Evolutionary conservation across 2,888 invertebrate genomes (phyloP).

Genomic region (Julus scandinavius): DNA sequence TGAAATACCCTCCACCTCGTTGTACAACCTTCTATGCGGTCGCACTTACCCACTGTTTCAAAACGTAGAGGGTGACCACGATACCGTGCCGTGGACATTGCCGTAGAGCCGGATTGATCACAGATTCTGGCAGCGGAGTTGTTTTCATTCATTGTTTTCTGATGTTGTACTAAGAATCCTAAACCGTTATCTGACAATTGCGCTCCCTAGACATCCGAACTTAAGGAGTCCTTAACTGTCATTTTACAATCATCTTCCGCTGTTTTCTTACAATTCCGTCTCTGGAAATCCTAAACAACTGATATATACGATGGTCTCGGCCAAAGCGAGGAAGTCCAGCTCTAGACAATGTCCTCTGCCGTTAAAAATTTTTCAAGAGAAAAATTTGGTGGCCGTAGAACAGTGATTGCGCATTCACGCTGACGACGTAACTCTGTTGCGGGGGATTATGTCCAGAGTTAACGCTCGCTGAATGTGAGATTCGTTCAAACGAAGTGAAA

Average conservation of each 20-base stretch:
- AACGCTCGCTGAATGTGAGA: constrained; percentile 34
- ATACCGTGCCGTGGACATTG: background rate
- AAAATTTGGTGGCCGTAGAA: background rate
- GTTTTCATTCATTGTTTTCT: too few species aligned
- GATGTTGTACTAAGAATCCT: too few species aligned
- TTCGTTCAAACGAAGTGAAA: constrained; percentile 47
- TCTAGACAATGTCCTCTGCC: background rate
- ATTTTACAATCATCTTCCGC: too few species aligned
- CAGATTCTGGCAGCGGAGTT: too few species aligned
- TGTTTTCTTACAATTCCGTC: too few species aligned
- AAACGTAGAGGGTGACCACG: background rate
- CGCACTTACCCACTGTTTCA: background rate
- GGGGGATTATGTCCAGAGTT: constrained; percentile 52
- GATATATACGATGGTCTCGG: too few species aligned
- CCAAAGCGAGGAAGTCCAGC: background rate
- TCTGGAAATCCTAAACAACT: too few species aligned
- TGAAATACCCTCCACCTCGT: background rate
- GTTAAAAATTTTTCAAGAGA: background rate
- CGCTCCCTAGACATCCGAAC: too few species aligned
- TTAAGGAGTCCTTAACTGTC: too few species aligned
- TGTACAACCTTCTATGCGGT: background rate
- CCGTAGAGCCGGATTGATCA: background rate
- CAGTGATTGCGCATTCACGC: constrained; percentile 5
- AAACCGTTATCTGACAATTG: too few species aligned
- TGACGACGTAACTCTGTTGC: constrained; percentile 48